These are phyloP conservation scores for Sorex fumeus DNA, from an alignment of 2,113 vertebrate species.

Conservation along the genomic window DNA sequence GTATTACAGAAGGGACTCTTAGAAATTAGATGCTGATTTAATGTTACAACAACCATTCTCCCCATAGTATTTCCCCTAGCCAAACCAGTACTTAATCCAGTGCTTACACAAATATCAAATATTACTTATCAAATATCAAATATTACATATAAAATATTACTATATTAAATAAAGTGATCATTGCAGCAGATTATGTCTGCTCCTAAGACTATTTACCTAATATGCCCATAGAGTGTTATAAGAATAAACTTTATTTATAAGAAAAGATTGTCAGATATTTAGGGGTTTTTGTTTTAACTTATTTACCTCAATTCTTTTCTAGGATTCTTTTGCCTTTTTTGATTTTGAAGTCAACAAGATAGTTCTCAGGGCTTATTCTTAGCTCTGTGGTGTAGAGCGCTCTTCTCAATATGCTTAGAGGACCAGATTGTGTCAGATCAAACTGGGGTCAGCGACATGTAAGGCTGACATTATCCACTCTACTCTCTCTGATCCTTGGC, in stretches of 20 bases:
- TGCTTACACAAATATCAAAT: neutral
- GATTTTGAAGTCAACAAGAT: no score
- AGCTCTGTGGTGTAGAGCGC: no score
- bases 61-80: neutral
- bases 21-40: neutral
- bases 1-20: neutral
- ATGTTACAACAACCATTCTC: neutral
- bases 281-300: neutral
- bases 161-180: neutral
- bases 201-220: neutral
- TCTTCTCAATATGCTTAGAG: no score
- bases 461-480: no score
- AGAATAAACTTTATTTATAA: neutral
- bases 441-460: no score
- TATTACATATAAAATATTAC: no score
- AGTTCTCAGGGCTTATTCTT: no score
- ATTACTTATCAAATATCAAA: no score
- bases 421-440: no score
- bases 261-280: neutral
- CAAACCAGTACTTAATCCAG: neutral
- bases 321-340: no score
- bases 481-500: no score
- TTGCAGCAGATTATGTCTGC: neutral
- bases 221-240: neutral
- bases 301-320: conserved; percentile 6